Evolutionary conservation across 2,113 vertebrate species (phyloP).

Genomic region (Sardina pilchardus): DNA sequence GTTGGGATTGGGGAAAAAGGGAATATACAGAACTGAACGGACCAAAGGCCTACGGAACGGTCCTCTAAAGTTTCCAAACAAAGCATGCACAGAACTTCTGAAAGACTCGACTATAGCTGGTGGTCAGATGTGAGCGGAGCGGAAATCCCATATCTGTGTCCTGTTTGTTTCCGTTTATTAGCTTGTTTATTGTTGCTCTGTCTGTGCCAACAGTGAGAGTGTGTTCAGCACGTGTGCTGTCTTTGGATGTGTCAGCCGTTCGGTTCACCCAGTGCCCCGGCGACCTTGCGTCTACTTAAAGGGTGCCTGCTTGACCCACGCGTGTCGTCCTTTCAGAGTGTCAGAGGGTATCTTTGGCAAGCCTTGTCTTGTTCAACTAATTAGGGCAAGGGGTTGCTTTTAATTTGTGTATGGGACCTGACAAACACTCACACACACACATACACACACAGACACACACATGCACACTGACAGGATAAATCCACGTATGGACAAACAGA

Average conservation of each 20-base stretch:
- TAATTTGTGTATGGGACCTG: not conserved
- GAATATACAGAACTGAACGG: not conserved
- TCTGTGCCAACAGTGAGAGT: not conserved
- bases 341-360: slow-evolving; percentile 21
- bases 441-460: slow-evolving; percentile 2
- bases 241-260: not conserved
- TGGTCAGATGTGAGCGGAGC: not conserved
- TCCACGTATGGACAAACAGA: not conserved
- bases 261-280: not conserved
- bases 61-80: not conserved
- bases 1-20: not conserved
- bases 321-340: slow-evolving; percentile 23
- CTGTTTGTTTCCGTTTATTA: not conserved
- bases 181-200: not conserved
- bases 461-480: not conserved
- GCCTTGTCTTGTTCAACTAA: slow-evolving; percentile 11
- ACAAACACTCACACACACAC: not conserved
- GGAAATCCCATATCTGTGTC: no score
- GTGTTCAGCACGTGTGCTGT: not conserved
- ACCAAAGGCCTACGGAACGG: not conserved
- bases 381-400: slow-evolving; percentile 7
- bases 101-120: not conserved
- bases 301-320: slow-evolving; percentile 10
- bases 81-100: not conserved
- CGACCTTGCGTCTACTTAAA: not conserved